These are phyloP conservation scores for Amblyjoppa proteus DNA, from an alignment of 2,888 invertebrate genomes.

Conservation along the genomic window DNA sequence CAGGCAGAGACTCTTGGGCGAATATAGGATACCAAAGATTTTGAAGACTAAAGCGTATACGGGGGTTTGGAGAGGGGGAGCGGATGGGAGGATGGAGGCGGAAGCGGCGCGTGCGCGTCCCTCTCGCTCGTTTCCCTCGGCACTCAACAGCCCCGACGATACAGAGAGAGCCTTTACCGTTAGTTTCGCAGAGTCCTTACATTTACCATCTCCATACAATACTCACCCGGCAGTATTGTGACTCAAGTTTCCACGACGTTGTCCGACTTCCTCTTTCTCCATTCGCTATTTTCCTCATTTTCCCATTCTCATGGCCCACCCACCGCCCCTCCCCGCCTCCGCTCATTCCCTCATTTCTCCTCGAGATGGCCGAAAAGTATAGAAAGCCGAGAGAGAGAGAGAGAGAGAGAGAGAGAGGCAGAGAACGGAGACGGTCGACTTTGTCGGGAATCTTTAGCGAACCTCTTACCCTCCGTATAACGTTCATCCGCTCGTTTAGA, in stretches of 20 bases:
- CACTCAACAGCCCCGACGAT: constrained; percentile 10
- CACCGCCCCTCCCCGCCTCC: neutral
- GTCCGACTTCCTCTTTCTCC: constrained; percentile 51
- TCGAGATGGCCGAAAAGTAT: constrained; percentile 19
- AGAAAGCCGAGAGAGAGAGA: neutral
- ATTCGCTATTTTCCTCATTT: constrained; percentile 32
- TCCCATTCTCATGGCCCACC: constrained; percentile 31
- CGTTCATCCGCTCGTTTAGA: constrained; percentile 33
- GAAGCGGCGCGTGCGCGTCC: constrained; percentile 12
- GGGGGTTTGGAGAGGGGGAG: no score
- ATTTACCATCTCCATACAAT: constrained; percentile 56
- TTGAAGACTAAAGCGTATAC: constrained; percentile 30
- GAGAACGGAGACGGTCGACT: constrained; percentile 13
- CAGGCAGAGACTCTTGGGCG: constrained; percentile 32
- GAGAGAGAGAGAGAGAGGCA: neutral
- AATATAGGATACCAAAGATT: constrained; percentile 45
- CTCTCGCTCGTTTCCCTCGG: constrained; percentile 22
- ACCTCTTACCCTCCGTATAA: constrained; percentile 8
- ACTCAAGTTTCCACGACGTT: constrained; percentile 59
- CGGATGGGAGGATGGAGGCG: neutral
- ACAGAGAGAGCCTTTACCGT: constrained; percentile 30
- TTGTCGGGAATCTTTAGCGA: constrained; percentile 6
- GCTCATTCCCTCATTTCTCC: constrained; percentile 42
- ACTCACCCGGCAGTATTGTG: constrained; percentile 55
- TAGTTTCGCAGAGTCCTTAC: constrained; percentile 42